Conservation (phyloP, 2,797 vertebrate species). For the Enteromius unitaeniatus region DNA sequence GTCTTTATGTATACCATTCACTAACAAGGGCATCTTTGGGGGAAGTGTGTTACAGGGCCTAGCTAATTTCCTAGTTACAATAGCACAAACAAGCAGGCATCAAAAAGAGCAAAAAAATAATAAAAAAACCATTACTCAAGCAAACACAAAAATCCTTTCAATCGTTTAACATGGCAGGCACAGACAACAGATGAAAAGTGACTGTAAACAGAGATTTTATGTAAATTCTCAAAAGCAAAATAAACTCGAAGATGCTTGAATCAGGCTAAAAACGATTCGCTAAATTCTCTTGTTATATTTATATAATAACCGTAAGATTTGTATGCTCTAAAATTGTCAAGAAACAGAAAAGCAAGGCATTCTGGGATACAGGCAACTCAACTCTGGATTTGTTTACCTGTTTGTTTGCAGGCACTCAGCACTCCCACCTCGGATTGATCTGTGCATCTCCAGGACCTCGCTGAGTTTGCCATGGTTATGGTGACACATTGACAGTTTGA, state of each 20-base stretch:
- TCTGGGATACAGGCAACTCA: conserved; percentile 3
- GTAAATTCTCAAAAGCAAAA: neutral
- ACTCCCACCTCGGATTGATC: conserved; percentile 98
- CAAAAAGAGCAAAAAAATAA: conserved; percentile 58
- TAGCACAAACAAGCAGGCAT: conserved; percentile 65
- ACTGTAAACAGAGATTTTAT: neutral
- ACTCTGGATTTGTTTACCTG: conserved; percentile 86
- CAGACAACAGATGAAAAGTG: neutral
- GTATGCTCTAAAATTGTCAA: neutral
- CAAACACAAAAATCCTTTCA: conserved; percentile 9
- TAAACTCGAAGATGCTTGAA: neutral
- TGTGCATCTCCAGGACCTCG: conserved; percentile 98
- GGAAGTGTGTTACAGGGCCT: conserved; percentile 90
- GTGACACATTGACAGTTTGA: conserved; percentile 79
- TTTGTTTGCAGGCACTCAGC: conserved; percentile 98
- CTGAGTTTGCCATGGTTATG: conserved; percentile 92
- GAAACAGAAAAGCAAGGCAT: conserved; percentile 16
- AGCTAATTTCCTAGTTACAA: conserved; percentile 83
- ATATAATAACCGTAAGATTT: neutral
- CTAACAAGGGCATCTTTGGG: conserved; percentile 94
- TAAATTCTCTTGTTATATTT: neutral
- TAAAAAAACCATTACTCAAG: conserved; percentile 33
- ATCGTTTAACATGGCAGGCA: neutral
- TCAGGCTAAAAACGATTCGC: neutral
- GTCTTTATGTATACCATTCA: conserved; percentile 89